These are phyloP conservation scores for Phrynosoma platyrhinos DNA, from an alignment of 2,113 vertebrate genomes.

Conservation along the genomic window DNA sequence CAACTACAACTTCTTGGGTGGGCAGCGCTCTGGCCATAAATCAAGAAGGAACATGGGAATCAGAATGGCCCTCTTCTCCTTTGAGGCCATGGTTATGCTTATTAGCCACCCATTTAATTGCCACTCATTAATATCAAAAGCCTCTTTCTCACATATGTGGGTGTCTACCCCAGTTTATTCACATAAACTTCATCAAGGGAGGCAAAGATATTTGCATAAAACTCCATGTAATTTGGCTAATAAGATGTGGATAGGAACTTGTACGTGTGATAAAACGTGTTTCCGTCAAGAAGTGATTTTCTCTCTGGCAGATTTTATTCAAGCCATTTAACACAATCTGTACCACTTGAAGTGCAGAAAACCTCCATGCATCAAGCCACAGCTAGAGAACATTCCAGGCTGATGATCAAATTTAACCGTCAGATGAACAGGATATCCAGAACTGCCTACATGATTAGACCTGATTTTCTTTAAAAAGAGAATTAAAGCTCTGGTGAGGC, in stretches of 20 bases:
- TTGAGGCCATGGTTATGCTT: slow-evolving; percentile 60
- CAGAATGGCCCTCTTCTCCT: background rate
- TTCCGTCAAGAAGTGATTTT: slow-evolving; percentile 82
- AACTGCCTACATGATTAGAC: background rate
- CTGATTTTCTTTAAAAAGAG: background rate
- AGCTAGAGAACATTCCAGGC: slow-evolving; percentile 67
- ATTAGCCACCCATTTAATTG: slow-evolving; percentile 76
- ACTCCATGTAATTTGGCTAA: slow-evolving; percentile 80
- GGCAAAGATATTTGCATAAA: slow-evolving; percentile 79
- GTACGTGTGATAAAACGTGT: slow-evolving; percentile 81
- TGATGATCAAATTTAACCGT: slow-evolving; percentile 76
- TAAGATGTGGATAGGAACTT: slow-evolving; percentile 77
- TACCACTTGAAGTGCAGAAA: slow-evolving; percentile 77
- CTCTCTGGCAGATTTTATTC: slow-evolving; percentile 86
- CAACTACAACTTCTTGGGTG: slow-evolving; percentile 9
- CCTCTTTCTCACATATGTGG: slow-evolving; percentile 55
- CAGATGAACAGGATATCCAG: slow-evolving; percentile 67
- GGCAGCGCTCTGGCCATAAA: background rate
- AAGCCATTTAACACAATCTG: slow-evolving; percentile 94
- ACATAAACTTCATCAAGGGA: slow-evolving; percentile 78
- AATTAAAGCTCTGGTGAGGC: background rate
- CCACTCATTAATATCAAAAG: slow-evolving; percentile 71
- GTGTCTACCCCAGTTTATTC: slow-evolving; percentile 69
- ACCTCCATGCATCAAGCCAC: slow-evolving; percentile 66
- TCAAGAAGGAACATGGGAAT: slow-evolving; percentile 8